Evolutionary conservation across 2,888 invertebrate genomes (phyloP), one percentile per base, ranked within the genome.

Genomic region (Volucella zonaria): DNA sequence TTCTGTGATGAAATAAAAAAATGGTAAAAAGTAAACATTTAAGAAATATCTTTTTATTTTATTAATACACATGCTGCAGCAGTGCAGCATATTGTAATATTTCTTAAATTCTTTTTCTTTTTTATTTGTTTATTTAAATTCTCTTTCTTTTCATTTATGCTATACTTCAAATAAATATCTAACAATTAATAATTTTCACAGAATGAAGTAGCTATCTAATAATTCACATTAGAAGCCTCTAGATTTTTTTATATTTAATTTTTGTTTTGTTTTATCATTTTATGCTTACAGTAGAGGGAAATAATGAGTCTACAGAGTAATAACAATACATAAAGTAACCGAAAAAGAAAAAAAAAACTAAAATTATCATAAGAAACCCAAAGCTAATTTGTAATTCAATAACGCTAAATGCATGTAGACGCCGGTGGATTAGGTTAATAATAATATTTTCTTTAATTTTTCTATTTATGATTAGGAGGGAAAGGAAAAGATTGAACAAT

Each of bases 131-230:
- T 51, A 42, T 75, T 85, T 80, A 79, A 85, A 85, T 81, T 85
- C 85, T 85, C 62, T 85, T 31, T 80, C 56, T 68, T 64, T 68
- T 83, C 71, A 83, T 83, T 59, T 85, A 85, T 79, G 79, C 85
- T 85, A 85, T 85, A 73, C 67, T 81, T 85, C 77, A 85, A 85
- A 85, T 85, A 85, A 85, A 85, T 85, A 81, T 85, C 81, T 81
- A 85, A 85, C 85, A 85, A 81, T 77, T 76, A 81, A 85, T 85
- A 58, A 76, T 81, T 76, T 85, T 81, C 85, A 85, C 76, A 85
- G 85, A 85, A 85, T 81, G 59, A 76, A 81, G 64, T 68, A 81
- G 81, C 81, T 85, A 81, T 81, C 85, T 85, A 85, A 77, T 81
- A 71, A 71, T 64, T 43, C 64, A 74, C 71, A 77, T 80, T 73